Evolutionary conservation across 37 sponge, comb jelly and placozoan species (phyloP), one percentile per base, ranked within the genome.

Genomic region (Cladorhizidae sp.): DNA sequence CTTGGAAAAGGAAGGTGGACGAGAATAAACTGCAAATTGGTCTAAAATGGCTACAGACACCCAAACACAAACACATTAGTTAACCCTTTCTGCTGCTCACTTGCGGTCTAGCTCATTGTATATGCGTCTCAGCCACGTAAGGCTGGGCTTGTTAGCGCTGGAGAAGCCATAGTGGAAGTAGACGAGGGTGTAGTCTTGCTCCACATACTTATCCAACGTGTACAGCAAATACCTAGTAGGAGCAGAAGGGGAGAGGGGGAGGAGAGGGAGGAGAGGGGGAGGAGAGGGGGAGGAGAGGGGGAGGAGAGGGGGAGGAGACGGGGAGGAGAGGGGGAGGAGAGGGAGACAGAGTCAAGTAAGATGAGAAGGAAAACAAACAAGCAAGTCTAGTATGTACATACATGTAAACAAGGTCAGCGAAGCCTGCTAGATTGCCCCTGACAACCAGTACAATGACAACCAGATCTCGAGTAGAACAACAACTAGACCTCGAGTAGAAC

Each of bases 161-260:
- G 64, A 87, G 64, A 93, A 70, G 0, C 97, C 97, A 80, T 88
- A 45, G 58, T 93, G 97, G 73, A 93, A 93, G 82, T 93, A 96
- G 23, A 96, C 82, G 18, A 96, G 12, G 1, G 93, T 90, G 85
- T 96, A 96, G 84, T 96, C 97, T 75, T 72, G 93, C 72, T 93
- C 97, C 38, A 93, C 93, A 59, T 90, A 88, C 54, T 88, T 55
- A 56, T 96, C 97, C 77, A 96, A 61, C 28, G 86, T 84, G 52
- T 64, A 61, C 55, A 76, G 37, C 40, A 84, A 11, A 55, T 96
- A 93, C 26, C 96, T 67, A 51, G 83, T 84, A 40, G 23, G 42
- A 51, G 80, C 80, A 38, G 71, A 59, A 37, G 80, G 65, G 1
- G 90, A 83, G n/a, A 84, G 76, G 6, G 77, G 68, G 52, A n/a